phyloP scores from a whole-genome alignment of 2,888 invertebrate species.

The Leucoma salicis region DNA sequence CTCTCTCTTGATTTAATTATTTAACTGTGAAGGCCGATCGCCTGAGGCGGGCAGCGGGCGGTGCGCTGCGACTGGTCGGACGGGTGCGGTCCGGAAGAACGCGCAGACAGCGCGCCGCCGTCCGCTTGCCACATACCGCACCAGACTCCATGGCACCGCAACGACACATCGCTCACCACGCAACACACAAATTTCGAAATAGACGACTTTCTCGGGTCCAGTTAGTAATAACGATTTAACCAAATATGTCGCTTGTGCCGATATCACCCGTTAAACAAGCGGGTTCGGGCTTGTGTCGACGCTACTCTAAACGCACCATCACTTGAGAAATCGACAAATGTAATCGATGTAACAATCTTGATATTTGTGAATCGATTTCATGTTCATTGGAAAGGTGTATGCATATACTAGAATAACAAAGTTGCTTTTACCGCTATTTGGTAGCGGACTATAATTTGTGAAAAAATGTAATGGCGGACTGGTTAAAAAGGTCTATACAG shows the following conservation, averaged over 20 bases:
- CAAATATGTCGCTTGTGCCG: conserved; percentile 49
- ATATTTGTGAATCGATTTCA: conserved; percentile 26
- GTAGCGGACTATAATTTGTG: no score
- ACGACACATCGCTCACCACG: conserved; percentile 71
- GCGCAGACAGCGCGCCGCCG: conserved; percentile 81
- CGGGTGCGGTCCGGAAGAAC: conserved; percentile 78
- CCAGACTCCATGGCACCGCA: conserved; percentile 78
- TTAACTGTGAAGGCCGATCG: conserved; percentile 79
- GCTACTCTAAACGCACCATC: conserved; percentile 13
- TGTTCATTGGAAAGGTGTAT: conserved; percentile 19
- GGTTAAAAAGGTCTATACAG: no score
- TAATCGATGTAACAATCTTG: conserved; percentile 26
- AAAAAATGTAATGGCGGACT: no score
- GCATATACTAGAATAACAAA: conserved; percentile 14
- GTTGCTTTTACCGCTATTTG: conserved; percentile 8
- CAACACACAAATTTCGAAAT: conserved; percentile 77
- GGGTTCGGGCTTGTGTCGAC: conserved; percentile 29
- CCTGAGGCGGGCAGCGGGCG: conserved; percentile 77
- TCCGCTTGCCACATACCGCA: conserved; percentile 58
- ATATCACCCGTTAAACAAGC: conserved; percentile 43
- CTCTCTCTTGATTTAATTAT: conserved; percentile 77
- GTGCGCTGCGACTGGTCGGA: conserved; percentile 77
- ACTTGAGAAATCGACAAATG: conserved; percentile 30
- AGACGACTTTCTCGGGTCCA: conserved; percentile 74
- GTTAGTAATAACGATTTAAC: conserved; percentile 63